Evolutionary conservation across 2,797 vertebrate genomes (phyloP).

Genomic region (Amblyopsis hoosieri): DNA sequence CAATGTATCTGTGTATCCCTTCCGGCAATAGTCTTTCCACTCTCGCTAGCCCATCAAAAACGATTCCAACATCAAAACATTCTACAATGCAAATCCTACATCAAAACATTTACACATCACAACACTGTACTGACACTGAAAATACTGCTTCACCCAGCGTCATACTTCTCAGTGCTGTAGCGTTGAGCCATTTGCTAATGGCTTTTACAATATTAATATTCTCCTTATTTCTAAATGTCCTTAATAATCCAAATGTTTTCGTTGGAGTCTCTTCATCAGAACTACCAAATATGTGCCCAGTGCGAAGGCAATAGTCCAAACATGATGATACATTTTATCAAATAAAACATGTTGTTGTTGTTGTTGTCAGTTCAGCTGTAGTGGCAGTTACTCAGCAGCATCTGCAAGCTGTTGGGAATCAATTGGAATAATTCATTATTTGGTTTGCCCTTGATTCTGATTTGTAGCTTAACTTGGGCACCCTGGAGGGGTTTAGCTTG

Average conservation of each 20-base stretch:
- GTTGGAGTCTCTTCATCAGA: conserved; percentile 19
- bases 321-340: conserved; percentile 17
- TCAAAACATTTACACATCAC: conserved; percentile 48
- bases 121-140: conserved; percentile 2
- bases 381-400: conserved; percentile 24
- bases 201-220: too few relatives aligned
- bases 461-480: conserved; percentile 49
- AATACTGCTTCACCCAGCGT: conserved; percentile 40
- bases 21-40: conserved; percentile 15
- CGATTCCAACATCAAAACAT: conserved; percentile 19
- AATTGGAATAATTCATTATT: conserved; percentile 51
- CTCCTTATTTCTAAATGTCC: conserved; percentile 25
- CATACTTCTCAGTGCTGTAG: conserved; percentile 21
- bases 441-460: conserved; percentile 43
- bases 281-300: conserved; percentile 22
- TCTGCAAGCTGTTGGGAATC: conserved; percentile 22
- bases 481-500: conserved; percentile 31
- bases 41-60: conserved; percentile 27
- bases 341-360: conserved; percentile 10
- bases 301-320: too few relatives aligned
- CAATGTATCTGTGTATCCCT: conserved; percentile 1
- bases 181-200: too few relatives aligned
- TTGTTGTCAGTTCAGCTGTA: conserved; percentile 19
- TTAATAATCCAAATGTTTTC: background rate
- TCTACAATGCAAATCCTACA: conserved; percentile 25